Evolutionary conservation across 2,113 vertebrate species (phyloP).

Genomic region (Varanus salvator): DNA sequence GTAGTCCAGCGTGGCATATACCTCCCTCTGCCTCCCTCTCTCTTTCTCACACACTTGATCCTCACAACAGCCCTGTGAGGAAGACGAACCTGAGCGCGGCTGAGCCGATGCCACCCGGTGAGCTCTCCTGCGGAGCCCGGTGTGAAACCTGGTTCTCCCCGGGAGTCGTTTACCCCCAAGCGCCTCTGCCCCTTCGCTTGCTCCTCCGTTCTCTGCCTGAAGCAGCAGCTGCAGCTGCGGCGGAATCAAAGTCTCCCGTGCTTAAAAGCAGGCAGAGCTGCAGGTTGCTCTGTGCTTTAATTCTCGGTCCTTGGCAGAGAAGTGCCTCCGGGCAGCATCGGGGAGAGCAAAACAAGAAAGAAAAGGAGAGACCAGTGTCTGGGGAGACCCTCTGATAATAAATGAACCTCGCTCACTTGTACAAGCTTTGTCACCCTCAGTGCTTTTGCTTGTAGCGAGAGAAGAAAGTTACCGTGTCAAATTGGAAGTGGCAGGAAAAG

Average conservation of each 20-base stretch:
- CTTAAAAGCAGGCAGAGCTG: neutral
- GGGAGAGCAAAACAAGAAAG: neutral
- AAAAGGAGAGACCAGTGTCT: neutral
- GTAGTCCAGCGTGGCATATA: no score
- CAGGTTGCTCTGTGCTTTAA: neutral
- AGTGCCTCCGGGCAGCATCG: neutral
- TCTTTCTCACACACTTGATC: no score
- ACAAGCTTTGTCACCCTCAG: neutral
- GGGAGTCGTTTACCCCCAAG: neutral
- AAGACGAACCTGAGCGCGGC: neutral
- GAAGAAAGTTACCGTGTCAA: slow-evolving; percentile 1
- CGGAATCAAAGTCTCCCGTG: neutral
- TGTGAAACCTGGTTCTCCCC: neutral
- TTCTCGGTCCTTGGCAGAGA: neutral
- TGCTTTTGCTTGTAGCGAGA: neutral
- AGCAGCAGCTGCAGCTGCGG: neutral
- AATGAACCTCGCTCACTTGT: neutral
- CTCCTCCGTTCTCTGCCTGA: neutral
- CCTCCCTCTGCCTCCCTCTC: no score
- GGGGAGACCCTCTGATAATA: slow-evolving; percentile 8
- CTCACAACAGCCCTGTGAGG: no score
- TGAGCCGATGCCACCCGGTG: neutral
- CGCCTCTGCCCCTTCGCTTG: neutral
- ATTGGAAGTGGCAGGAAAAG: slow-evolving; percentile 30
- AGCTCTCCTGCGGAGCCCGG: neutral